Evolutionary conservation across 2,113 vertebrate species (phyloP).

Genomic region (Nothoprocta pentlandii): DNA sequence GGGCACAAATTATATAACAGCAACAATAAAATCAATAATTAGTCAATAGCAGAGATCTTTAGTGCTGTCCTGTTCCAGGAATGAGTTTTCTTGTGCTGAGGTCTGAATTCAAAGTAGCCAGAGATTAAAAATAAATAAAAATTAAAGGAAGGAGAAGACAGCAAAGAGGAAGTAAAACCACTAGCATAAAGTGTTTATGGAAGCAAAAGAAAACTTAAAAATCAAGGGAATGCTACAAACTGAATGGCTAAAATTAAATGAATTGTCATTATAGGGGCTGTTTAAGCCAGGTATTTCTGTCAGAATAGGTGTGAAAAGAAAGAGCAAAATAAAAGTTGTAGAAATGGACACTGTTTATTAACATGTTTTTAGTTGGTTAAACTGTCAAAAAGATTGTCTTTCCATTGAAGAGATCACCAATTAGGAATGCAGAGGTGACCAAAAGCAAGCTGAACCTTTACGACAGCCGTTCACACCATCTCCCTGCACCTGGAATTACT

Average conservation of each 20-base stretch:
- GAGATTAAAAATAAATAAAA: neutral
- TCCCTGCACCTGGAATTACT: neutral
- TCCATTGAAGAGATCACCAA: neutral
- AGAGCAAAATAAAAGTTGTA: neutral
- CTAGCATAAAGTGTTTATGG: neutral
- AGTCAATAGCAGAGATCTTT: neutral
- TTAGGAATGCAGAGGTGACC: fast-evolving
- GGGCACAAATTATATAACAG: neutral
- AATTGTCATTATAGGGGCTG: neutral
- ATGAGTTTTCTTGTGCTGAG: neutral
- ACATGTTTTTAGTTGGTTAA: neutral
- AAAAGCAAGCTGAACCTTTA: neutral
- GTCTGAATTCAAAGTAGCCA: neutral
- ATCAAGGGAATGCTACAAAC: neutral
- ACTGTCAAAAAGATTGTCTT: neutral
- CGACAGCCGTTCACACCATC: neutral
- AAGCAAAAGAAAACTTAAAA: neutral
- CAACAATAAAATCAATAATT: neutral
- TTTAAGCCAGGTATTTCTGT: neutral
- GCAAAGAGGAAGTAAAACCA: neutral
- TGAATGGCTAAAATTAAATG: neutral
- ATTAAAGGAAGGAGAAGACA: neutral
- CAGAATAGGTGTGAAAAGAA: fast-evolving
- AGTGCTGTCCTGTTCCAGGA: neutral
- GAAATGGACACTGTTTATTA: neutral